A percentile compares a stretch with the other conserved stretches of the same genome.
These are phyloP conservation scores for Corvus moneduloides DNA, from an alignment of 2,113 vertebrate species.

Conservation along the genomic window DNA sequence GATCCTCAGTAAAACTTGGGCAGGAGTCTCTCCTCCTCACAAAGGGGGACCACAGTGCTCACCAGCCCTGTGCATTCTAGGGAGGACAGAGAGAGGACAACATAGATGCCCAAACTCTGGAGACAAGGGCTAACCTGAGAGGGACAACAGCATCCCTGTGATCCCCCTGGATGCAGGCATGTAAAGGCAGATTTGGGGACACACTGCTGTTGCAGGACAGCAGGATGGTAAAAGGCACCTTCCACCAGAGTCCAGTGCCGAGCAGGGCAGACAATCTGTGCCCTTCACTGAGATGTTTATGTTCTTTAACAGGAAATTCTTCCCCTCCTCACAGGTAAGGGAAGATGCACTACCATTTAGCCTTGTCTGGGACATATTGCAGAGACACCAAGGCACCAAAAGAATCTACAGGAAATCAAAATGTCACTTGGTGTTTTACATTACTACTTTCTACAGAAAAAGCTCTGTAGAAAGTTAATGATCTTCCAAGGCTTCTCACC, in stretches of 20 bases:
- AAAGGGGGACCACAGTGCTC: neutral
- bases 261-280: neutral
- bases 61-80: neutral
- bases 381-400: conserved; percentile 43
- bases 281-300: neutral
- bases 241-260: accelerated
- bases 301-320: conserved; percentile 28
- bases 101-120: accelerated
- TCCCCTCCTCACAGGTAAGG: neutral
- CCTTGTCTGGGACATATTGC: neutral
- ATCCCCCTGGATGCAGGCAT: accelerated
- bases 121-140: neutral
- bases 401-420: conserved; percentile 38
- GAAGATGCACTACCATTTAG: neutral
- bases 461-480: conserved; percentile 23
- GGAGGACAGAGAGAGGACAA: neutral
- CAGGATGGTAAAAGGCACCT: neutral
- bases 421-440: neutral
- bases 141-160: neutral
- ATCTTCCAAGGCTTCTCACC: neutral
- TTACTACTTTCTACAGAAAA: neutral
- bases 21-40: neutral
- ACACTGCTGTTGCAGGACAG: neutral
- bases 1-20: neutral
- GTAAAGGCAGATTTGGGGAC: neutral